These are phyloP conservation scores for Drosophila infuscata DNA, from an alignment of 2,888 invertebrate genomes.

Conservation along the genomic window DNA sequence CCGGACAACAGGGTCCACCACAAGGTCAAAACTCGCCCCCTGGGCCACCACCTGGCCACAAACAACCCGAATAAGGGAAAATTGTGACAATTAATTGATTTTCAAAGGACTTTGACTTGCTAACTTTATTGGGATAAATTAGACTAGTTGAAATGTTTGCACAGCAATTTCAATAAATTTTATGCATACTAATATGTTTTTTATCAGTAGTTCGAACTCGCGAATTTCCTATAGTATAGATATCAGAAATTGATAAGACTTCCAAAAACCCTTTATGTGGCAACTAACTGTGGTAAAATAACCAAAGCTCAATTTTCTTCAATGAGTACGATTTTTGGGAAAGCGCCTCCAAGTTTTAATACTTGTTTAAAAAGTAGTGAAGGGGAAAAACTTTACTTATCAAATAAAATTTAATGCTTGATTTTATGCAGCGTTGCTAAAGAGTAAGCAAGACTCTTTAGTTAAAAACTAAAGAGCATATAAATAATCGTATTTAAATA, in stretches of 20 bases:
- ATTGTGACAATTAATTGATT: constrained; percentile 11
- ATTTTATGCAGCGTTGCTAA: constrained; percentile 43
- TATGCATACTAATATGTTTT: constrained; percentile 6
- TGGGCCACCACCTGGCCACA: constrained; percentile 24
- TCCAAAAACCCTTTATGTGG: neutral
- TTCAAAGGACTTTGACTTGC: neutral
- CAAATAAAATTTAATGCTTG: constrained; percentile 31
- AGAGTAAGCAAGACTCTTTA: constrained; percentile 44
- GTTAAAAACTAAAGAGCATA: constrained; percentile 42
- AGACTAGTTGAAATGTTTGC: constrained; percentile 23
- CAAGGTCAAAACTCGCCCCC: constrained; percentile 14
- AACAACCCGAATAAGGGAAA: constrained; percentile 8
- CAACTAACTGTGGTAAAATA: constrained; percentile 12
- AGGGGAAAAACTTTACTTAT: constrained; percentile 28
- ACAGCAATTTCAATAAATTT: constrained; percentile 26
- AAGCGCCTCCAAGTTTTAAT: constrained; percentile 21
- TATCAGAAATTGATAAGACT: neutral
- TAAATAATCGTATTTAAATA: constrained; percentile 4
- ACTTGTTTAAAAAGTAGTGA: constrained; percentile 15
- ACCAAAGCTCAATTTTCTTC: constrained; percentile 23
- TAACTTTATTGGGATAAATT: neutral
- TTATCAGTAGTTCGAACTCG: neutral
- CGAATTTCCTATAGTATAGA: neutral
- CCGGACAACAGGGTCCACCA: constrained; percentile 22
- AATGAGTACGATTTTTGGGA: constrained; percentile 20